A percentile compares a stretch with the other conserved stretches of the same genome.
phyloP scores from a whole-genome alignment of 2,797 vertebrate genomes.

The Gadopsis marmoratus region DNA sequence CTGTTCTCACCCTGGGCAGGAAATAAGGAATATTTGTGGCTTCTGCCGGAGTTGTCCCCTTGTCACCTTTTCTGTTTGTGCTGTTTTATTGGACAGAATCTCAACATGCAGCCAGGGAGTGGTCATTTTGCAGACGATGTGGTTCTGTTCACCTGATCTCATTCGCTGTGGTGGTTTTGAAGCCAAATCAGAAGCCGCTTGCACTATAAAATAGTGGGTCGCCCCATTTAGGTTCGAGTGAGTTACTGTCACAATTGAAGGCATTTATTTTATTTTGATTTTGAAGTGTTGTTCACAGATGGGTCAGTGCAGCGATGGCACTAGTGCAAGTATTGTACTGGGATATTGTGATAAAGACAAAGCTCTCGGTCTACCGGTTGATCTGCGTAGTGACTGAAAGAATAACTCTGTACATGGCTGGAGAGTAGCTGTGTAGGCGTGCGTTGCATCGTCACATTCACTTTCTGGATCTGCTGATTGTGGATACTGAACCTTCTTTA shows the following conservation, averaged over 20 bases:
- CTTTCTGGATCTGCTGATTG: no score
- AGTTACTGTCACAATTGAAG: not conserved
- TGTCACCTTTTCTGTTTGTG: not conserved
- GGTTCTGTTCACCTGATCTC: not conserved
- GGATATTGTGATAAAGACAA: no score
- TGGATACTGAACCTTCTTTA: no score
- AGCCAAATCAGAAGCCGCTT: no score
- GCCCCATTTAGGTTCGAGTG: not conserved
- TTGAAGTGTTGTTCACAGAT: no score
- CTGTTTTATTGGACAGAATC: not conserved
- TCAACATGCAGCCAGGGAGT: not conserved
- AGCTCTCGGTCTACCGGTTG: not conserved
- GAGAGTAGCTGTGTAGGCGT: not conserved
- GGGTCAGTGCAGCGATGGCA: no score
- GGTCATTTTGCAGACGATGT: constrained; percentile 25
- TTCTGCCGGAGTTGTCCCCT: not conserved
- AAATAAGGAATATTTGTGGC: not conserved
- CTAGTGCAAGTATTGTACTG: no score
- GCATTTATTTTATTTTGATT: no score
- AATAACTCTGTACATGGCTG: not conserved
- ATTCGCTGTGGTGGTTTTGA: no score
- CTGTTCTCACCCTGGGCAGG: no score
- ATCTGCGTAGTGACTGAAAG: not conserved
- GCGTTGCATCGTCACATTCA: no score
- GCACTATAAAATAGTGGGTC: not conserved